Percentiles rank a stretch among this genome's conserved stretches.
These are phyloP conservation scores for Daphoenositta chrysoptera DNA, from an alignment of 2,113 vertebrate genomes.

Conservation along the genomic window DNA sequence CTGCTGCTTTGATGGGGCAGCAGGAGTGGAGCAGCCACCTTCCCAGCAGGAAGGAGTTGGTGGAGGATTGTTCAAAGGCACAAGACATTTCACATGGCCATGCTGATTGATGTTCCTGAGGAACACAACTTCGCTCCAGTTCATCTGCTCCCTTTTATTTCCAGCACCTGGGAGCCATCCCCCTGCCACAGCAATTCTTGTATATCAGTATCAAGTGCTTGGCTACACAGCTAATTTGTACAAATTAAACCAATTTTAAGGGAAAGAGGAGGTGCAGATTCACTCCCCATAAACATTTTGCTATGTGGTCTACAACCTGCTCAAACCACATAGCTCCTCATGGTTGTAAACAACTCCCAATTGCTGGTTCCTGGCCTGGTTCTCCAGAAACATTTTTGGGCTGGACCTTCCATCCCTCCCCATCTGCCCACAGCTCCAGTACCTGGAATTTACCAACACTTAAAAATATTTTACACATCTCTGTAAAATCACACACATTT, in stretches of 20 bases:
- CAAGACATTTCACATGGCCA: fast-evolving
- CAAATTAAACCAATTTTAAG: background rate
- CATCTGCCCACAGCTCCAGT: background rate
- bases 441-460: slow-evolving; percentile 54
- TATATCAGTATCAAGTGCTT: background rate
- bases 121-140: background rate
- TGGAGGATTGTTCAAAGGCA: background rate
- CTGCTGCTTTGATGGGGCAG: background rate
- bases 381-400: background rate
- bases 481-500: slow-evolving; percentile 42
- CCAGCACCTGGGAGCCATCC: background rate
- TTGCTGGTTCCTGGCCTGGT: background rate
- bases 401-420: background rate
- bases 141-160: background rate
- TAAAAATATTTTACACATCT: slow-evolving; percentile 52
- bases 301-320: background rate
- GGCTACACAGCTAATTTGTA: background rate
- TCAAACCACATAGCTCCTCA: background rate
- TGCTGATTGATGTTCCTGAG: background rate
- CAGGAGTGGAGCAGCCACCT: background rate
- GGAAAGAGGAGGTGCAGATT: background rate
- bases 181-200: background rate
- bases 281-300: background rate
- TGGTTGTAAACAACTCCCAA: background rate
- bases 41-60: background rate